phyloP scores from a whole-genome alignment of 2,113 vertebrate species.

The Laterallus jamaicensis region DNA sequence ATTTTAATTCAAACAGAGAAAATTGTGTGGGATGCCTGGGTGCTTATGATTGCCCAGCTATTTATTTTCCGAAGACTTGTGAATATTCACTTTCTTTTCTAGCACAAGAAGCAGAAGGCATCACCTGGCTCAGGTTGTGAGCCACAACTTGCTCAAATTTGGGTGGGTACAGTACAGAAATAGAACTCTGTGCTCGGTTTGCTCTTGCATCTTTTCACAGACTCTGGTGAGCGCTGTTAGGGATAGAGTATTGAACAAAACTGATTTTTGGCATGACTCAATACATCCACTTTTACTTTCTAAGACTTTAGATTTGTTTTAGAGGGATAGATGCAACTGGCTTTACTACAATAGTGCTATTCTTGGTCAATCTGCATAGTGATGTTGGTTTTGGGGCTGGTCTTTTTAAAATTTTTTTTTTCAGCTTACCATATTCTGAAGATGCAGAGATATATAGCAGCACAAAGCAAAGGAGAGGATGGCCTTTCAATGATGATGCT shows the following conservation, averaged over 20 bases:
- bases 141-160: neutral
- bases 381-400: neutral
- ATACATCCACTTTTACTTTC: slow-evolving; percentile 7
- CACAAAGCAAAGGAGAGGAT: neutral
- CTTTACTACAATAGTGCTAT: neutral
- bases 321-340: neutral
- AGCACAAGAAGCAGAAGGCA: neutral
- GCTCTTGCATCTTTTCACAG: neutral
- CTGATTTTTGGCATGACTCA: neutral
- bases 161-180: neutral
- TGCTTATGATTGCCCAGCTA: neutral
- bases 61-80: neutral
- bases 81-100: neutral
- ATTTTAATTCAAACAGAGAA: neutral
- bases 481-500: neutral
- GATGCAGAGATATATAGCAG: neutral
- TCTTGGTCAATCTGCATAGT: neutral
- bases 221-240: neutral
- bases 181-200: neutral
- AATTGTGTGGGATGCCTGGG: neutral
- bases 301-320: neutral
- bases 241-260: neutral
- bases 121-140: neutral
- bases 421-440: neutral
- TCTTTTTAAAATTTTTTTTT: neutral